Percentiles rank a stretch among this genome's conserved stretches.
phyloP scores from a whole-genome alignment of 1,140 invertebrate species.

The Tetragnatha versicolor region DNA sequence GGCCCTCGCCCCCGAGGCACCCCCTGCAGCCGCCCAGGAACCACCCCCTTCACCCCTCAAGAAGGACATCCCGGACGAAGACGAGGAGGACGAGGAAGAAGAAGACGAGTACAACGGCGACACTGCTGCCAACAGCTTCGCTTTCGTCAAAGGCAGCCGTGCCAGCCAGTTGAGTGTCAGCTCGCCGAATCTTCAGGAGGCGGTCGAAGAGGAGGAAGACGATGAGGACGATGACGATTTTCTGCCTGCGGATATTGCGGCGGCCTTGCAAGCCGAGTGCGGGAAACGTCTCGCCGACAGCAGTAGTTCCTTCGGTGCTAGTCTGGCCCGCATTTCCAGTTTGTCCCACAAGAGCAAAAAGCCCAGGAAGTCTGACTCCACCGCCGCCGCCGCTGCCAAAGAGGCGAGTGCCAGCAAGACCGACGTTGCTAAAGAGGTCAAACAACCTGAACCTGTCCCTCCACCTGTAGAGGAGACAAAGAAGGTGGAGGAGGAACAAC shows the following conservation, averaged over 20 bases:
- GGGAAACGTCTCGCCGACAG: conserved; percentile 25
- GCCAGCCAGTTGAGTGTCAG: conserved; percentile 48
- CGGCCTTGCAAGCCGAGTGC: conserved; percentile 46
- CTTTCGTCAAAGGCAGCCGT: conserved; percentile 36
- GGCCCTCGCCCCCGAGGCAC: conserved; percentile 58
- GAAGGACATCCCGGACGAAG: background rate
- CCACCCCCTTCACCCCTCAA: background rate
- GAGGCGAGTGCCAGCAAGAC: conserved; percentile 1
- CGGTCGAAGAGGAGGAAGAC: conserved; percentile 13
- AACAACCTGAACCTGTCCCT: background rate
- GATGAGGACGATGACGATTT: conserved; percentile 47
- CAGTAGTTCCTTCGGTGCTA: conserved; percentile 51
- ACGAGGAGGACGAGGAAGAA: conserved; percentile 39
- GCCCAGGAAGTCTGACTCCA: conserved; percentile 12
- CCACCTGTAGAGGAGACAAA: background rate
- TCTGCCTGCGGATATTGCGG: conserved; percentile 52
- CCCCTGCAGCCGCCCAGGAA: conserved; percentile 2
- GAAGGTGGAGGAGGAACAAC: background rate
- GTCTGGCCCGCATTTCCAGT: conserved; percentile 45
- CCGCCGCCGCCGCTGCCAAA: background rate
- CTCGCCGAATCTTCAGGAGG: conserved; percentile 29
- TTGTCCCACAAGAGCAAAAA: conserved; percentile 54
- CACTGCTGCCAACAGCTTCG: conserved; percentile 54
- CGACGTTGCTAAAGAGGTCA: background rate
- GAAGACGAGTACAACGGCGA: conserved; percentile 47